A percentile compares a stretch with the other conserved stretches of the same genome.
Conservation (phyloP, 2,113 vertebrate genomes). For the Mesembrinibis cayennensis region DNA sequence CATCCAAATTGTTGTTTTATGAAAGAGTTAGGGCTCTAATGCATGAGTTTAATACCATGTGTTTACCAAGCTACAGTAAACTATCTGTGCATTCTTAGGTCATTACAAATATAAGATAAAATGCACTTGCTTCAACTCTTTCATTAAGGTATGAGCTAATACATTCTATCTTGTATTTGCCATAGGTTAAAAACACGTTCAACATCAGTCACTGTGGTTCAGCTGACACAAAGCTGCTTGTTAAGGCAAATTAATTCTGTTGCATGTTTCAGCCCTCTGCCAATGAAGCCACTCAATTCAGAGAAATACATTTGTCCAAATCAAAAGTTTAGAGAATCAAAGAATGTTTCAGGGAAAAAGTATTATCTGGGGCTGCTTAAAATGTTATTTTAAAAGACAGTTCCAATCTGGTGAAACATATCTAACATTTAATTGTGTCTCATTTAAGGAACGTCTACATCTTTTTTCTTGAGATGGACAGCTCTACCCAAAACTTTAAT, state of each 20-base stretch:
- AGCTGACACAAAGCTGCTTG: slow-evolving; percentile 22
- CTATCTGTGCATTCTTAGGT: slow-evolving; percentile 32
- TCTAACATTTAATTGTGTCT: neutral
- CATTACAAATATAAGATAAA: slow-evolving; percentile 60
- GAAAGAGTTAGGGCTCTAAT: slow-evolving; percentile 2
- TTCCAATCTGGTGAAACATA: neutral
- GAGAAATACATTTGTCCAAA: neutral
- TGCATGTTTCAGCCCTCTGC: neutral
- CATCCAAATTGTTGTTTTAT: slow-evolving; percentile 53
- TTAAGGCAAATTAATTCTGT: slow-evolving; percentile 18
- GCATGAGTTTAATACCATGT: slow-evolving; percentile 7
- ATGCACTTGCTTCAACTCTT: slow-evolving; percentile 34
- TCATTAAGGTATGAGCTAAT: slow-evolving; percentile 61
- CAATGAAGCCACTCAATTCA: neutral
- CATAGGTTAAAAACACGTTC: slow-evolving; percentile 19
- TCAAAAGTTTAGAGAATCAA: neutral
- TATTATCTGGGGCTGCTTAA: neutral
- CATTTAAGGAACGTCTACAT: neutral
- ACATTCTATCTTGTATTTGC: slow-evolving; percentile 33
- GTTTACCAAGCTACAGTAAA: slow-evolving; percentile 52
- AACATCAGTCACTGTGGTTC: neutral
- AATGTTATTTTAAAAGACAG: neutral
- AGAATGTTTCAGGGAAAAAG: neutral
- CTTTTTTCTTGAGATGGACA: neutral
- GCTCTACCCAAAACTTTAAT: neutral